Conservation (phyloP, 2,113 vertebrate species). For the Lepus timidus region DNA sequence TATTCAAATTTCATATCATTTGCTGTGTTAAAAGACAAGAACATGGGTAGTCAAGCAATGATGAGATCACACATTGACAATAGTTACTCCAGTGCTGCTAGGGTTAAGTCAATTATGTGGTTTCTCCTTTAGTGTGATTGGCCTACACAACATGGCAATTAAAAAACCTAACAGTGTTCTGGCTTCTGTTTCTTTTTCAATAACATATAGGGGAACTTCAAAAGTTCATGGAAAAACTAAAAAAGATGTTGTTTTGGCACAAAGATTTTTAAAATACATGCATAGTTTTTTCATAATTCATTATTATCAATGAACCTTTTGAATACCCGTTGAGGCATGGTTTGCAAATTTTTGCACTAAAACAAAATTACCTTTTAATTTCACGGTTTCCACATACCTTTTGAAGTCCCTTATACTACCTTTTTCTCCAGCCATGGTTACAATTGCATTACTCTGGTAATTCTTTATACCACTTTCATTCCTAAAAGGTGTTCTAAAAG, state of each 20-base stretch:
- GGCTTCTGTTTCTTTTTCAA: not conserved
- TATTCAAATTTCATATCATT: not conserved
- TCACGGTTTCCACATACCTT: no score
- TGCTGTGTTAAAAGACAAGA: not conserved
- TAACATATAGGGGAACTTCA: not conserved
- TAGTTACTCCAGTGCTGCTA: accelerated
- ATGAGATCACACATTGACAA: not conserved
- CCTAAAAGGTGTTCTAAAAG: not conserved
- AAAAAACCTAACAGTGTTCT: not conserved
- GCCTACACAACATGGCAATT: not conserved
- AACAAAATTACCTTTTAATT: no score
- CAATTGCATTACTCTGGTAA: not conserved
- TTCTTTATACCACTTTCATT: not conserved
- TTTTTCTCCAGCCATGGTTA: not conserved
- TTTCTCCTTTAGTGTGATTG: not conserved
- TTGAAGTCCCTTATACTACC: not conserved
- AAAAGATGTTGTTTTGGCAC: no score
- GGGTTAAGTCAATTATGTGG: not conserved
- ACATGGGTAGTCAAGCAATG: not conserved
- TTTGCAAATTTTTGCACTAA: no score
- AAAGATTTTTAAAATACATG: no score
- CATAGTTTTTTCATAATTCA: no score
- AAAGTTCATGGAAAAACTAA: no score
- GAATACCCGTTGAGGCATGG: no score
- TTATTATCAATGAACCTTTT: no score